These are phyloP conservation scores for Hylaeus volcanicus DNA, from an alignment of 1,140 invertebrate species.

Conservation along the genomic window DNA sequence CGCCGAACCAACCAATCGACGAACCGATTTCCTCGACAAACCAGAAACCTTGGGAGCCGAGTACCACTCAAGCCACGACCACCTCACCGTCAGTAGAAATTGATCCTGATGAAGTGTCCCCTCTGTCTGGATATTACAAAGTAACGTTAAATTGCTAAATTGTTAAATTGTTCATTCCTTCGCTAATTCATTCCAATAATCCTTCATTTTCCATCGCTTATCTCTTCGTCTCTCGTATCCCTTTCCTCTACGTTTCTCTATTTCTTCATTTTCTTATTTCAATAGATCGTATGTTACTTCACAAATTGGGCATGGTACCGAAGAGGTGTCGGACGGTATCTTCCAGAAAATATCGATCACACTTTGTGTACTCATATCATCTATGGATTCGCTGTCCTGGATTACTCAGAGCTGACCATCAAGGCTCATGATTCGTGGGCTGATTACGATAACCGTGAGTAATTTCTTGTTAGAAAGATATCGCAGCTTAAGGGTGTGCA, in stretches of 20 bases:
- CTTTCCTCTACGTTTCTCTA: no score
- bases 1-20: conserved; percentile 1
- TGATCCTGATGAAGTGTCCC: conserved; percentile 75
- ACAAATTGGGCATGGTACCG: conserved; percentile 97
- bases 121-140: conserved; percentile 76
- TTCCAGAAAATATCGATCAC: conserved; percentile 92
- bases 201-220: no score
- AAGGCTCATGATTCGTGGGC: conserved; percentile 94
- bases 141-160: conserved; percentile 41
- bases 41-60: conserved; percentile 30
- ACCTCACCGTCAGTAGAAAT: conserved; percentile 70
- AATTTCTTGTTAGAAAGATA: not conserved
- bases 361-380: conserved; percentile 94
- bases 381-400: conserved; percentile 94
- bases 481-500: not conserved
- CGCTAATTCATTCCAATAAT: no score
- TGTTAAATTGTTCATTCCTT: no score
- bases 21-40: not conserved
- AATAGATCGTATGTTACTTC: conserved; percentile 93
- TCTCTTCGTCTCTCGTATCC: no score
- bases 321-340: conserved; percentile 89
- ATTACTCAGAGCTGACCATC: conserved; percentile 88
- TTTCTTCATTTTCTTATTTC: no score
- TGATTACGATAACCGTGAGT: conserved; percentile 90
- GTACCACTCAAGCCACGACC: conserved; percentile 49